A percentile compares a stretch with the other conserved stretches of the same genome.
These are phyloP conservation scores for Morphnarchus princeps DNA, from an alignment of 2,113 vertebrate species.

Conservation along the genomic window DNA sequence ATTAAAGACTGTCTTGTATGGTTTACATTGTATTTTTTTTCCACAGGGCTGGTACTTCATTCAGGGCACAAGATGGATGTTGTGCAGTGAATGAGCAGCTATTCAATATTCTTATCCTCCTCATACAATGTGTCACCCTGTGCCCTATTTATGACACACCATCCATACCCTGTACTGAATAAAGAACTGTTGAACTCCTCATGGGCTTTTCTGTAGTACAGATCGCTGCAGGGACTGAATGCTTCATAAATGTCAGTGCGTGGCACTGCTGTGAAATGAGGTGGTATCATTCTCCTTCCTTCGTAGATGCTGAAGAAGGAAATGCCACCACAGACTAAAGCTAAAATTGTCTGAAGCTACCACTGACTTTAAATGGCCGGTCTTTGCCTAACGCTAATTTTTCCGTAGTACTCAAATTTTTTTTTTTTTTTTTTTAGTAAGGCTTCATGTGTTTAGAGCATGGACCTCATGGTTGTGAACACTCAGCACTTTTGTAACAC, in stretches of 20 bases:
- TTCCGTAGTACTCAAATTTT: not conserved
- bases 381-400: not conserved
- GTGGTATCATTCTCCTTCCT: not conserved
- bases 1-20: slow-evolving; percentile 41
- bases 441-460: not conserved
- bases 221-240: not conserved
- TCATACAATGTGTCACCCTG: slow-evolving; percentile 54
- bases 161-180: not conserved
- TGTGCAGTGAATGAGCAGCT: slow-evolving; percentile 49
- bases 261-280: not conserved
- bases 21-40: slow-evolving; percentile 54
- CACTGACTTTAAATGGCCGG: accelerated
- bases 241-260: not conserved
- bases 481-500: not conserved
- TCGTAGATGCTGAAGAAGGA: not conserved
- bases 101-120: slow-evolving; percentile 55
- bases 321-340: not conserved
- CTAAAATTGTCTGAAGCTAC: not conserved
- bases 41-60: slow-evolving; percentile 13
- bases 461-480: not conserved
- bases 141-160: not conserved
- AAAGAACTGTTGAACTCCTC: slow-evolving; percentile 22
- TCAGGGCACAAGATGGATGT: slow-evolving; percentile 39
- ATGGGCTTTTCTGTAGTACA: not conserved
- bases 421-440: not conserved